Evolutionary conservation across 2,888 invertebrate genomes (phyloP), one percentile per base, ranked within the genome.

Genomic region (Erannis defoliaria): DNA sequence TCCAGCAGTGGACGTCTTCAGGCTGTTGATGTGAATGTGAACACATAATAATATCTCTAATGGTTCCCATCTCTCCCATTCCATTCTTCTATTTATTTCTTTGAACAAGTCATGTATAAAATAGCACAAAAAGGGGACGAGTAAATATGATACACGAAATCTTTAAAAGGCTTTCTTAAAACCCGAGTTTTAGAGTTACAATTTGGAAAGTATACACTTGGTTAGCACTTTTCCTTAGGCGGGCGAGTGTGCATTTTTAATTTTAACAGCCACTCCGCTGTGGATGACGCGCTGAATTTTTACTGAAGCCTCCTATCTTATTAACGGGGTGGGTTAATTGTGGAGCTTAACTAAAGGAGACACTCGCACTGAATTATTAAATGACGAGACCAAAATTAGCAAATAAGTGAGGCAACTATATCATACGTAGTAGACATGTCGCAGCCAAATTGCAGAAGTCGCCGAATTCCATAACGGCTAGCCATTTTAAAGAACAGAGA

Each of bases 201-300:
- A 77, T 84, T 86, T 84, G 71, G 84, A 66, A 72, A 78, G 67
- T 67, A 71, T 81, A 76, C 75, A 75, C 77, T 74, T 71, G 72
- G 78, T 70, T 72, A 81, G 82, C 86, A 85, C 80, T 86, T 89
- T 90, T 90, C 88, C 89, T 90, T 86, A 84, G 88, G 87, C 86
- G 77, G 79, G 70, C 81, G 78, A 77, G 86, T 89, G 90, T 90
- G 90, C 90, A 90, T 89, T 84, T 90, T 91, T 91, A 91, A 91
- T 89, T 85, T 90, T 90, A 83, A 91, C 85, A 78, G 72, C 85
- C 85, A 78, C 82, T 79, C 81, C 76, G 76, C 77, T 74, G 75
- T 70, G 80, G 84, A 88, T 89, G 90, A 88, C 88, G 84, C 78
- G 76, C 68, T 90, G 87, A 91, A 90, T 90, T 90, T 91, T 91